A percentile compares a stretch with the other conserved stretches of the same genome.
Evolutionary conservation across 37 sponge, comb jelly and placozoan species (phyloP).

Genomic region (Diacarnus erythraeanus): DNA sequence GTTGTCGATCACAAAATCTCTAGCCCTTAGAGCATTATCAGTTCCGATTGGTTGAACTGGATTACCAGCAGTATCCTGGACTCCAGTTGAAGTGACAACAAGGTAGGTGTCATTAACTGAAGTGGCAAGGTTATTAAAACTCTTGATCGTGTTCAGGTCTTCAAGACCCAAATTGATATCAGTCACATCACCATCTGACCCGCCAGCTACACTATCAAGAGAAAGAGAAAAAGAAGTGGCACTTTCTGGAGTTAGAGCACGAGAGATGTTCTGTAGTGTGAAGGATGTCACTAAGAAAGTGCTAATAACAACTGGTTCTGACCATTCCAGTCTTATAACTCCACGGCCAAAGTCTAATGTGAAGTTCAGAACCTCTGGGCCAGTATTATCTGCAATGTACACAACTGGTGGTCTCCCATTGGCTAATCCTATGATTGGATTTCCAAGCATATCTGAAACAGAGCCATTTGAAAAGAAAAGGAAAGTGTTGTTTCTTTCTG

Average conservation of each 20-base stretch:
- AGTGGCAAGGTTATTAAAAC: constrained; percentile 35
- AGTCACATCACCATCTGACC: constrained; percentile 26
- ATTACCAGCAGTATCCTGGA: constrained; percentile 70
- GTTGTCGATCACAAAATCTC: constrained; percentile 50
- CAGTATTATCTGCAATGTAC: constrained; percentile 64
- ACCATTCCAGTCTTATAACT: constrained; percentile 58
- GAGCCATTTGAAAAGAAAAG: constrained; percentile 49
- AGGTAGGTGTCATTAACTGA: constrained; percentile 67
- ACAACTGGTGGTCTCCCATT: constrained; percentile 6
- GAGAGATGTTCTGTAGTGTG: constrained; percentile 42
- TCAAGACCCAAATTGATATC: constrained; percentile 40
- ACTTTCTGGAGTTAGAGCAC: constrained; percentile 2
- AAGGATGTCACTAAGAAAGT: constrained; percentile 55
- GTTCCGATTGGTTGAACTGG: constrained; percentile 39
- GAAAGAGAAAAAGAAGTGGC: constrained; percentile 26
- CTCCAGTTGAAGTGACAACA: constrained; percentile 63
- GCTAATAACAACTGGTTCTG: constrained; percentile 61
- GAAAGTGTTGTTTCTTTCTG: constrained; percentile 48
- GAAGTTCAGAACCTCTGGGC: constrained; percentile 56
- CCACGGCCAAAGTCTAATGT: constrained; percentile 52
- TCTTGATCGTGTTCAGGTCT: constrained; percentile 66
- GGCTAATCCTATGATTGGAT: constrained; percentile 35
- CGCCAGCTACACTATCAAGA: constrained; percentile 17
- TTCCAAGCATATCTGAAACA: constrained; percentile 68
- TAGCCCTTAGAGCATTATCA: constrained; percentile 43